phyloP scores from a whole-genome alignment of 2,888 invertebrate genomes.

The Caradrina clavipalpis region DNA sequence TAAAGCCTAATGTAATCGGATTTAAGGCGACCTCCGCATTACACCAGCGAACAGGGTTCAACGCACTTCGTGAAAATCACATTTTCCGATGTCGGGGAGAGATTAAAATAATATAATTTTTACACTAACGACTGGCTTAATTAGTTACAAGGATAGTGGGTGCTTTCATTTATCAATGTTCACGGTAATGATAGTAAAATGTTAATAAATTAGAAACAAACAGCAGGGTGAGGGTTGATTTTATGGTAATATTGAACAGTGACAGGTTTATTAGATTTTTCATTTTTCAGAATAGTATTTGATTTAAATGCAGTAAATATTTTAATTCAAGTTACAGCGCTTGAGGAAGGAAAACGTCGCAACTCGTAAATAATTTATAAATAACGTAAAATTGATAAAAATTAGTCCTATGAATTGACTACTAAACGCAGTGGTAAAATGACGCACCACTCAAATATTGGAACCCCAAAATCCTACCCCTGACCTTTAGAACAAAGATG shows the following conservation, averaged over 20 bases:
- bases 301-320: neutral
- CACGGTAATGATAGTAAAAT: conserved; percentile 32
- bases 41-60: conserved; percentile 75
- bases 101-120: conserved; percentile 48
- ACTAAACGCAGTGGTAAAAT: neutral
- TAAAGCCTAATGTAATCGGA: conserved; percentile 27
- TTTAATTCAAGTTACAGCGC: neutral
- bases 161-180: conserved; percentile 24
- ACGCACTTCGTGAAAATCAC: conserved; percentile 71
- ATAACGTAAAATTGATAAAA: neutral
- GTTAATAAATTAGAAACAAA: conserved; percentile 25
- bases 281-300: neutral
- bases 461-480: conserved; percentile 41
- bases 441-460: neutral
- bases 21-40: conserved; percentile 58
- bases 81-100: conserved; percentile 60
- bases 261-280: neutral
- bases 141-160: conserved; percentile 18
- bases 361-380: neutral
- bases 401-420: neutral
- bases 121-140: conserved; percentile 30
- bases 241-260: conserved; percentile 3
- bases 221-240: conserved; percentile 49
- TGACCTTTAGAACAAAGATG: conserved; percentile 70
- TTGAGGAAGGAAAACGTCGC: conserved; percentile 4